Evolutionary conservation across 2,113 vertebrate species (phyloP), one percentile per base, ranked within the genome.

Genomic region (Blennius ocellaris): DNA sequence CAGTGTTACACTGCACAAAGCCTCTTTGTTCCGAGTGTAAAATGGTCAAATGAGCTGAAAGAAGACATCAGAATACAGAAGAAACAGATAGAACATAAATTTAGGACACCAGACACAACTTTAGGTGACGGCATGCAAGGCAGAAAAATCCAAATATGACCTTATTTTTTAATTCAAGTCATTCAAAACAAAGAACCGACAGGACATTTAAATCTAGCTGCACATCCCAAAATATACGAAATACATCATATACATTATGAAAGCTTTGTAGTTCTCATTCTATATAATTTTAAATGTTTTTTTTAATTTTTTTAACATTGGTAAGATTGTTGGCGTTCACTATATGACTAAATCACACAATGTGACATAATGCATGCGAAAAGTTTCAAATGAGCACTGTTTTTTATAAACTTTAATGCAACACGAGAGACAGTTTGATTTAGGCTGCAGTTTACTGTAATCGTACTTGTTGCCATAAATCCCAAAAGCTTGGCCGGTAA

Each of bases 391-490:
- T 15, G 9, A 59, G 65, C 52, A 39, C 12, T 51, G 36, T 45
- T 17, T 40, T 9, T 57, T 16, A 37, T 5, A 64, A 64, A 69
- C 43, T 56, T 61, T 74, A 50, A 67, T 71, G 8, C 15, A 45
- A 39, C 50, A 62, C 40, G 63, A 64, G 43, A 49, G 36, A 59
- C 70, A 44, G 1, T 8, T n/a, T 73, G 60, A 49, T 73, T 69
- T 11, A 62, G 45, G 79, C 73, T 76, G 76, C 17, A 48, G 37
- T 59, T 66, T 0, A 57, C n/a, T 48, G 17, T 38, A 30, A 66
- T 58, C 11, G 9, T 14, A 11, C 15, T 47, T 50, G 40, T 58
- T 72, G 59, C 51, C 50, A 51, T 80, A 82, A 78, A 78, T 78
- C 51, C 75, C 41, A 44, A 55, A 75, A 61, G 65, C n/a, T 7